phyloP scores from a whole-genome alignment of 92 coral and sea anemone genomes.

The Phenganax stokvisi region DNA sequence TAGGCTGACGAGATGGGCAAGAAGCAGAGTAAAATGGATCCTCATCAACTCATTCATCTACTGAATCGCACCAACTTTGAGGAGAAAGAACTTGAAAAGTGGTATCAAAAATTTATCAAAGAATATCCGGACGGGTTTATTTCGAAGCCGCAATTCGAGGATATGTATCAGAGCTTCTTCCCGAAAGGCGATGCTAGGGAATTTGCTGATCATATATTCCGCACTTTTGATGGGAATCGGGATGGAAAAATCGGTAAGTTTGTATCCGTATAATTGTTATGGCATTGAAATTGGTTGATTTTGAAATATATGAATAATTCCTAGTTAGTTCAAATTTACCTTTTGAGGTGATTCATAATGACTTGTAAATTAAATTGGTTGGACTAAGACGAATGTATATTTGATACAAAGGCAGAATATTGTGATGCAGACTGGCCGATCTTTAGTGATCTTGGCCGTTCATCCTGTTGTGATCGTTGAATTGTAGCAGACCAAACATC shows the following conservation, averaged over 20 bases:
- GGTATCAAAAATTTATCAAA: conserved; percentile 92
- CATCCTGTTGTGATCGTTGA: too few relatives aligned
- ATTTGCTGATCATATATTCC: conserved; percentile 89
- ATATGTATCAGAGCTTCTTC: conserved; percentile 93
- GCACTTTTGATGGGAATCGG: conserved; percentile 86
- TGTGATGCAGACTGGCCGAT: too few relatives aligned
- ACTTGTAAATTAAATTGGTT: too few relatives aligned
- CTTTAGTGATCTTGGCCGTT: too few relatives aligned
- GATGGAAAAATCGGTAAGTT: conserved; percentile 95
- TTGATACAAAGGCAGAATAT: too few relatives aligned
- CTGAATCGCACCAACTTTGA: conserved; percentile 87
- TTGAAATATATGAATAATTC: neutral
- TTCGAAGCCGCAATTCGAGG: conserved; percentile 84
- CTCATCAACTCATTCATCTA: conserved; percentile 77
- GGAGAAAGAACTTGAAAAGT: conserved; percentile 82
- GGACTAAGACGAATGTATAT: too few relatives aligned
- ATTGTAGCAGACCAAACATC: too few relatives aligned
- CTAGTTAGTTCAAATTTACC: neutral
- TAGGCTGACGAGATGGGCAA: conserved; percentile 66
- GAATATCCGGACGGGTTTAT: conserved; percentile 93
- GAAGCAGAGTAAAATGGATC: conserved; percentile 91
- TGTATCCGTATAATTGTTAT: conserved; percentile 2
- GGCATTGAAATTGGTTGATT: neutral
- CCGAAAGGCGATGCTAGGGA: conserved; percentile 89
- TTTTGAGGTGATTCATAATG: neutral